Conservation (phyloP, 2,113 vertebrate species). For the Cephalopterus ornatus region DNA sequence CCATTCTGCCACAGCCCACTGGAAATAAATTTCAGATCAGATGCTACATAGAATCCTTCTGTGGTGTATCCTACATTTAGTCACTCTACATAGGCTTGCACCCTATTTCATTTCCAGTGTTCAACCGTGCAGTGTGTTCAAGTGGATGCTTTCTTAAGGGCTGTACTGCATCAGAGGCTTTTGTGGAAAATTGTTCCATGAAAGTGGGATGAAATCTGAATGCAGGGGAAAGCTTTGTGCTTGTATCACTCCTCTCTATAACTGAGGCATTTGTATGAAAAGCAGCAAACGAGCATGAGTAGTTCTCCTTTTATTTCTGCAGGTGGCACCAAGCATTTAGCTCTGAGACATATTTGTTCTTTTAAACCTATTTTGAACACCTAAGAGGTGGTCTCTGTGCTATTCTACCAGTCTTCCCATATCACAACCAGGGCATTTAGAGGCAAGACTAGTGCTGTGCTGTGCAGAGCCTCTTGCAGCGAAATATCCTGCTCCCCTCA, state of each 20-base stretch:
- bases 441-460: background rate
- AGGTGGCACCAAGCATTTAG: constrained; percentile 38
- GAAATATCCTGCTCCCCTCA: background rate
- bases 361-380: background rate
- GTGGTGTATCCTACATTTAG: background rate
- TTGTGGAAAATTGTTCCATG: background rate
- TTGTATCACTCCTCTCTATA: background rate
- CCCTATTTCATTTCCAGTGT: background rate
- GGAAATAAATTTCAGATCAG: background rate
- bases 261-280: background rate
- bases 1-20: background rate
- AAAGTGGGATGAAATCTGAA: background rate
- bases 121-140: background rate
- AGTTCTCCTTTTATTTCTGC: constrained; percentile 12
- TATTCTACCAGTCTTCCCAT: background rate
- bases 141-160: background rate
- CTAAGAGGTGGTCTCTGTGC: background rate
- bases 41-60: background rate
- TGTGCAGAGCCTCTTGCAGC: background rate
- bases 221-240: background rate
- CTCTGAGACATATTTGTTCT: background rate
- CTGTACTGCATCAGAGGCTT: background rate
- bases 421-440: background rate
- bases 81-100: background rate
- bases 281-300: background rate